Evolutionary conservation across 2,888 invertebrate species (phyloP).

Genomic region (Ceraclea dissimilis): DNA sequence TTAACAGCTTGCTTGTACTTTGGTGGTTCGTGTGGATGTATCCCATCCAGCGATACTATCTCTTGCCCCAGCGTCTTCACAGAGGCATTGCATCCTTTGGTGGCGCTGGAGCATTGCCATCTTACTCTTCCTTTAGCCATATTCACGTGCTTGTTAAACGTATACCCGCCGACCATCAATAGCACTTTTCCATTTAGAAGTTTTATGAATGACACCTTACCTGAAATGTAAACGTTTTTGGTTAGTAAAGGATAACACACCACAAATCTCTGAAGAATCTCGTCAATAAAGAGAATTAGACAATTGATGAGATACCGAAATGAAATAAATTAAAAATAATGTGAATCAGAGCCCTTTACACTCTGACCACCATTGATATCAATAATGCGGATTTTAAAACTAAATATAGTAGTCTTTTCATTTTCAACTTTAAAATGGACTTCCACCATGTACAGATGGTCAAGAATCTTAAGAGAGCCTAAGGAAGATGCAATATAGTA

Average conservation of each 20-base stretch:
- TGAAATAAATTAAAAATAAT: too few species aligned
- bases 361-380: too few species aligned
- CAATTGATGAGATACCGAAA: too few species aligned
- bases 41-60: neutral
- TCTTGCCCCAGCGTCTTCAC: conserved; percentile 3
- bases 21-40: neutral
- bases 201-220: conserved; percentile 3
- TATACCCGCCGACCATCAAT: conserved; percentile 6
- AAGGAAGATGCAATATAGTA: too few species aligned
- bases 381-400: too few species aligned
- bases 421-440: too few species aligned
- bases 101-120: conserved; percentile 13
- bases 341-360: too few species aligned
- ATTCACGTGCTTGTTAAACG: conserved; percentile 7
- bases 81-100: conserved; percentile 7
- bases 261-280: too few species aligned
- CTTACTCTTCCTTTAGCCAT: conserved; percentile 1
- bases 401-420: too few species aligned
- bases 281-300: too few species aligned
- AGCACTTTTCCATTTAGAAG: neutral
- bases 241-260: neutral
- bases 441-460: too few species aligned
- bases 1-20: neutral
- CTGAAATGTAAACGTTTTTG: neutral
- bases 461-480: too few species aligned